phyloP scores from a whole-genome alignment of 1,140 invertebrate species.

The Arion vulgaris region DNA sequence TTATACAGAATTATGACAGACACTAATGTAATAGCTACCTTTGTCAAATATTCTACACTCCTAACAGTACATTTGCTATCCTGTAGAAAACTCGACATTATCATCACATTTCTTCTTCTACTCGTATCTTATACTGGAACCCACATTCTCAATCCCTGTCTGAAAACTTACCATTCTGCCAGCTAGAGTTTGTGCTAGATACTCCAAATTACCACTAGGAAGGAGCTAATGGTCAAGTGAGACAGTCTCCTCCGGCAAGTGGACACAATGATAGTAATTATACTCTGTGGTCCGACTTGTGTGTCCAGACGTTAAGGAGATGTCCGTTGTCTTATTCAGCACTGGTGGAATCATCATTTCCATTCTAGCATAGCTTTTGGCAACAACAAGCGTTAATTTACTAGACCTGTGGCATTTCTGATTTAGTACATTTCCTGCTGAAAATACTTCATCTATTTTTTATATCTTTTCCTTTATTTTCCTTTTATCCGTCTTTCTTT shows the following conservation, averaged over 20 bases:
- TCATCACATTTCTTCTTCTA: too few species aligned
- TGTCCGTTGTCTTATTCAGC: background rate
- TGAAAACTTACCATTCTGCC: background rate
- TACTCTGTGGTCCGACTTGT: background rate
- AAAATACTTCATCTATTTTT: background rate
- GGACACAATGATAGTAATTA: constrained; percentile 5
- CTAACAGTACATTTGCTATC: too few species aligned
- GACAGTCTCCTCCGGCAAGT: background rate
- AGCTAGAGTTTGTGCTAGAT: background rate
- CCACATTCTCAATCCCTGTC: too few species aligned
- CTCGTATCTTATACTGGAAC: too few species aligned
- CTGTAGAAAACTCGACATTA: too few species aligned
- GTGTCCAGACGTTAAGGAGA: background rate
- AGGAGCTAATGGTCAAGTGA: background rate
- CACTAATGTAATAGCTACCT: too few species aligned
- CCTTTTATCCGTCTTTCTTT: background rate
- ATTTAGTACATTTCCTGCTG: background rate
- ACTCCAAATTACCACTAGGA: background rate
- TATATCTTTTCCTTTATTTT: background rate
- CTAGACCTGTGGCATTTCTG: background rate
- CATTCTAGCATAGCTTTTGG: background rate
- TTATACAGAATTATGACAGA: too few species aligned
- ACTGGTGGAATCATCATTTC: background rate
- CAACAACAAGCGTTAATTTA: background rate
- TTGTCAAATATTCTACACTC: too few species aligned